Base-by-base conservation (phyloP, 2,797 vertebrate species). In the Ctenopoma multispine region DNA sequence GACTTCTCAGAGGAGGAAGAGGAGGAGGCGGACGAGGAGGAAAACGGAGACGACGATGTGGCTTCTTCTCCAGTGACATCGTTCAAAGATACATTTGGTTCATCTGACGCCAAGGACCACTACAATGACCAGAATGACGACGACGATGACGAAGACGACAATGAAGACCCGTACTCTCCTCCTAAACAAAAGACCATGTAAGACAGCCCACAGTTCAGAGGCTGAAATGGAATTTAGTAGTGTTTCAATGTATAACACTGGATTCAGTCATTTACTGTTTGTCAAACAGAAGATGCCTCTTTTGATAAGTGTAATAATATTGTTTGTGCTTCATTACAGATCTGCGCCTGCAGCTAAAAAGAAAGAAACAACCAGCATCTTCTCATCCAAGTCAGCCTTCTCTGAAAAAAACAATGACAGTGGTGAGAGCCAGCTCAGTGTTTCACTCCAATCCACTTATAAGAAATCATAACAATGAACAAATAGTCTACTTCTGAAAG, bases 1-100 rank as follows among this genome's bases (percentile, higher is more conserved):
- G 98, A 99, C 88, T 99, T 99, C 95, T 99, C 97, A 0, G 97
- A 98, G 91, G 97, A 99, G 34, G 82, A 79, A 24, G 80, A 81
- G 2, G 96, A 96, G 18, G 90, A 88, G 0, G 93, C 83, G 0
- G 91, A 89, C 0, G 93, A 90, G 4, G 89, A 91, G 44, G 96
- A 94, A 78, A 0, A 96, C 1, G 95, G 95, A 14, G 92, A 92
- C 0, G 80, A 88, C 0, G 87, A 90, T 1, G 82, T 20, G 24
- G 80, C 83, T 58, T 63, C 95, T 8, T 97, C 96, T 64, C 96
- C 97, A 0, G 78, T 94, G 58, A 90, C 89, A 66, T 95, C 96
- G 12, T 95, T 95, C 60, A 96, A 95, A 82, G 96, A 97, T 24
- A 95, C 95, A 47, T 95, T 95, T 63, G 31, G 92, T 51, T 90